Evolutionary conservation across 2,113 vertebrate species (phyloP), one percentile per base, ranked within the genome.

Genomic region (Corvus moneduloides): DNA sequence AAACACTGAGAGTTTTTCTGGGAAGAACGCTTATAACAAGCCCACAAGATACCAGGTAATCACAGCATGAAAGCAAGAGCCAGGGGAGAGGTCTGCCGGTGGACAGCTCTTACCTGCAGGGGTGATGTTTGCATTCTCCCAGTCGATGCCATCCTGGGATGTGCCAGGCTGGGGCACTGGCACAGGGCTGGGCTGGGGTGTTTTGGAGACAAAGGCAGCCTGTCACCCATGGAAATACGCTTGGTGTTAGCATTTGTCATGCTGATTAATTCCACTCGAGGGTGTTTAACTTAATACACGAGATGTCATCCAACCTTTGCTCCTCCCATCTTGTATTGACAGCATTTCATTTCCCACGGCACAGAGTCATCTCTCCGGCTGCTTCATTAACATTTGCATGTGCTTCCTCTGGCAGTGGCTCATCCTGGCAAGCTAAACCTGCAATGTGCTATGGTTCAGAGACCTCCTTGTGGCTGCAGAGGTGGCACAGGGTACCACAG

Each of bases 21-120:
- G 97, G 81, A 99, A 98, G 94, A 99, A 99, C 23, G 98, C 98
- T 61, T 98, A 98, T 93, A 99, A 98, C 97, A 99, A 99, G 93
- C 99, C 99, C 48, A 99, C 99, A 16, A 98, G 99, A 98, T 99
- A 99, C 69, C 98, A 99, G 99, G 99, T 99, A 98, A 97, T 35
- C 26, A 7, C 27, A 49, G 64, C 85, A 79, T 5, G 85, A 68
- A 35, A 41, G 39, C 51, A 37, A 61, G 86, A 89, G 59, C 59
- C 55, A 44, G 79, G 82, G 63, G 16, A 85, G 52, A 81, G 93
- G 17, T 37, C 12, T 75, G 69, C 5, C 19, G 23, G 48, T 6
- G 48, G 58, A 20, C 66, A 82, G 7, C 71, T 30, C 76, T 30
- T 4, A 11, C 49, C 87, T 41, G 22, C 72, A 33, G 51, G 51